Percentiles rank a stretch among this genome's conserved stretches.
phyloP scores from a whole-genome alignment of 2,888 invertebrate genomes.

The Eupithecia subfuscata region DNA sequence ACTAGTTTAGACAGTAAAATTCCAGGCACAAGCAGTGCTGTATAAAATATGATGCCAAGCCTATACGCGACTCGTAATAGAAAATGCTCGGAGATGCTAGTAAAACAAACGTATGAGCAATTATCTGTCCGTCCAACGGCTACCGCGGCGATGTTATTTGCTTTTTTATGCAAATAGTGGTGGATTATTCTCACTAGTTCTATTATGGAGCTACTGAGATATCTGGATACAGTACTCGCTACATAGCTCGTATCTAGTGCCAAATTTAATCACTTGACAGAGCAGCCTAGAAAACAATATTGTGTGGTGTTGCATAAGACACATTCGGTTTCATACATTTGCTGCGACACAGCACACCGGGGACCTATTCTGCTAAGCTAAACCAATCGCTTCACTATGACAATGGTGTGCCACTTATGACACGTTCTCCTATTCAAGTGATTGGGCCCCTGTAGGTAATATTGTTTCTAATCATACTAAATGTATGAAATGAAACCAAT shows the following conservation, averaged over 20 bases:
- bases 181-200: background rate
- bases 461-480: no score
- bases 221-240: constrained; percentile 25
- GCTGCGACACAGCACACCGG: background rate
- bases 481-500: background rate
- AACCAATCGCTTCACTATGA: background rate
- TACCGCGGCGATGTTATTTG: constrained; percentile 43
- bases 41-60: background rate
- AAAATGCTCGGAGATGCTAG: constrained; percentile 15
- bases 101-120: constrained; percentile 47
- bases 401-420: background rate
- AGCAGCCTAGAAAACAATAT: background rate
- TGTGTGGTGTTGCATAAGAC: background rate
- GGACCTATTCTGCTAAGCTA: background rate
- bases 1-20: background rate
- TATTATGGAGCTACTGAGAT: background rate
- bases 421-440: background rate
- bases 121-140: constrained; percentile 60
- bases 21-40: background rate
- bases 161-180: constrained; percentile 40
- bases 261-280: background rate
- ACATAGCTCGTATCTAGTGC: background rate
- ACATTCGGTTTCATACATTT: background rate
- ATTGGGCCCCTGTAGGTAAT: background rate
- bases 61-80: constrained; percentile 6